Evolutionary conservation across 1,140 invertebrate genomes (phyloP).

Genomic region (Bombus terrestris): DNA sequence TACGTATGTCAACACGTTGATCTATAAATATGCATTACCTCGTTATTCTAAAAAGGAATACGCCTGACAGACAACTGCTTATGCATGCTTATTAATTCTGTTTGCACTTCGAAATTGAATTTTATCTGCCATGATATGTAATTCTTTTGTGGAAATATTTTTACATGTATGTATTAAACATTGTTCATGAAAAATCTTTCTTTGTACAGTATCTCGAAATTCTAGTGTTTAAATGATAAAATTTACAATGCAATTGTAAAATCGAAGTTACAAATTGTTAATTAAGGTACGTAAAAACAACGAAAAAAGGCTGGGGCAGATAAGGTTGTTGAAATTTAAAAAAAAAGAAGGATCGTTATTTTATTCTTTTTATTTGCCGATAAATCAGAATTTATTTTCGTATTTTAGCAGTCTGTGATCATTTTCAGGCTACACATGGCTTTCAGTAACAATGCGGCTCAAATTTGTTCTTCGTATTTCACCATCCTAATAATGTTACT

Average conservation of each 20-base stretch:
- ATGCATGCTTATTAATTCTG: neutral
- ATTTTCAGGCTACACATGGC: neutral
- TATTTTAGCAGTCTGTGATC: neutral
- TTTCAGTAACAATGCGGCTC: neutral
- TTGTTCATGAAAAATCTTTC: neutral
- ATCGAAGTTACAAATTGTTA: neutral
- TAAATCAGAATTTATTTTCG: neutral
- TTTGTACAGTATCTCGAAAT: neutral
- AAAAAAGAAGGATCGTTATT: neutral
- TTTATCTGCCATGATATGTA: neutral
- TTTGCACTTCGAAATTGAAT: neutral
- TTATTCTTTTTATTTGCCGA: neutral
- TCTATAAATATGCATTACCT: conserved; percentile 6
- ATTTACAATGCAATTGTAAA: neutral
- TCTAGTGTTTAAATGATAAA: neutral
- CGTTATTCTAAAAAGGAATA: neutral
- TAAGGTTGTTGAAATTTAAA: neutral
- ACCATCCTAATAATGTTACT: neutral
- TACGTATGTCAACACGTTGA: neutral
- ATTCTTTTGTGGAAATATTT: neutral
- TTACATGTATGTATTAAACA: neutral
- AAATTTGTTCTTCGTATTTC: neutral
- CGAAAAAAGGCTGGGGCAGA: neutral
- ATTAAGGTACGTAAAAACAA: neutral
- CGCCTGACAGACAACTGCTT: neutral